A percentile compares a stretch with the other conserved stretches of the same genome.
These are phyloP conservation scores for Notarius quadriscutis DNA, from an alignment of 2,113 vertebrate genomes.

Conservation along the genomic window DNA sequence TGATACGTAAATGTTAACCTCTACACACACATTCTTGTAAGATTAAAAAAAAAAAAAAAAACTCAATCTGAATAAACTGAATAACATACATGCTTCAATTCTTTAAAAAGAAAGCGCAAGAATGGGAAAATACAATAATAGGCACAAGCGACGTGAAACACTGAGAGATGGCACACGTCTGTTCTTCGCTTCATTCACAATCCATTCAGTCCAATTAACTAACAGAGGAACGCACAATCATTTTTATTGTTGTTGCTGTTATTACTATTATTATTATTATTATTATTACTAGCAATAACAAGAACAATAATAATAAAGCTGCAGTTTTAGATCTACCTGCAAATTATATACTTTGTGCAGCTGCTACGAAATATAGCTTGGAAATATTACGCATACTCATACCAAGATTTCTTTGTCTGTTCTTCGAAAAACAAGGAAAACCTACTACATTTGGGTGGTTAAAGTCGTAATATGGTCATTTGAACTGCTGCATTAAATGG, in stretches of 20 bases:
- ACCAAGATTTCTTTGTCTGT: neutral
- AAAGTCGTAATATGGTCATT: neutral
- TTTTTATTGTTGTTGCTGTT: neutral
- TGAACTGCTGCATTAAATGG: neutral
- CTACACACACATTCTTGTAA: neutral
- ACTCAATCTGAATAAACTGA: conserved; percentile 22
- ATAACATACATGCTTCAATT: conserved; percentile 14
- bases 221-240: conserved; percentile 7
- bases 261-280: neutral
- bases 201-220: conserved; percentile 2
- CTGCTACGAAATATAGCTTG: neutral
- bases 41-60: conserved; percentile 1
- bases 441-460: neutral
- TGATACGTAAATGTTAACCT: neutral
- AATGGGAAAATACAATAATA: conserved; percentile 11
- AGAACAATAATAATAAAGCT: conserved; percentile 5
- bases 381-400: neutral
- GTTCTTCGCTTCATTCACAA: conserved; percentile 24
- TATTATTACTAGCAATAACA: neutral
- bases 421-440: neutral
- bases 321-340: neutral
- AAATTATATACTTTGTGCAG: conserved; percentile 3
- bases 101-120: neutral
- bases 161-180: conserved; percentile 37
- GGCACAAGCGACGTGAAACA: neutral